phyloP scores from a whole-genome alignment of 2,113 vertebrate genomes.

The Oreochromis spilurus region DNA sequence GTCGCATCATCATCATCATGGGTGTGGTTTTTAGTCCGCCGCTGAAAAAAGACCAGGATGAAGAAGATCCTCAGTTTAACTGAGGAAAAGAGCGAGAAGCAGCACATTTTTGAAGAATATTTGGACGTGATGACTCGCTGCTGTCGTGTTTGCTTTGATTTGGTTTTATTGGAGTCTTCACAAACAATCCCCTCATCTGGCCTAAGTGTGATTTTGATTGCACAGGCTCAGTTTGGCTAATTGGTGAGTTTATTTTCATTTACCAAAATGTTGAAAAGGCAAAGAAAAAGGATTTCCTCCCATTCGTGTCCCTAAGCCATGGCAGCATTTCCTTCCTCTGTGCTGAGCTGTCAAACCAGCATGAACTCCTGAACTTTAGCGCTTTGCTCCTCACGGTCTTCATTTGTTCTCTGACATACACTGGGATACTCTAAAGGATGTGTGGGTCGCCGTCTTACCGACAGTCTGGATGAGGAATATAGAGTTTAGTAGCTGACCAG shows the following conservation, averaged over 20 bases:
- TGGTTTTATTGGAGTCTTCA: neutral
- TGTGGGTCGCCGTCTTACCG: constrained; percentile 12
- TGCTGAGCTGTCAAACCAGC: neutral
- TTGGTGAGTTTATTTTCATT: neutral
- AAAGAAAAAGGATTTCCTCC: neutral
- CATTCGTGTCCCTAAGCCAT: accelerated
- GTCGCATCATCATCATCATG: neutral
- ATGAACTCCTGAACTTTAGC: neutral
- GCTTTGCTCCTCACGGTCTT: neutral
- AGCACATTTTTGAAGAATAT: neutral
- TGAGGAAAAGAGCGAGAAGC: neutral
- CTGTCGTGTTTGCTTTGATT: neutral
- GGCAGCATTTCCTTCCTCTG: neutral
- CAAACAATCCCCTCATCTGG: accelerated
- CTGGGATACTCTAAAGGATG: neutral
- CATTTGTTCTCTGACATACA: neutral
- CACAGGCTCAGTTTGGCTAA: neutral
- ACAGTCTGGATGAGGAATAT: neutral
- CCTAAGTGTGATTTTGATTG: accelerated
- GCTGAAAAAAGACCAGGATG: neutral
- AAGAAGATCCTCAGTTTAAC: neutral
- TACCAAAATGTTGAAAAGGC: neutral
- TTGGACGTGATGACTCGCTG: neutral
- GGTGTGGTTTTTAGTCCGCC: neutral
- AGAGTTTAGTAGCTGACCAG: constrained; percentile 34